Base-by-base conservation (phyloP, 2,888 invertebrate genomes). In the Amblyjoppa fuscipennis region DNA sequence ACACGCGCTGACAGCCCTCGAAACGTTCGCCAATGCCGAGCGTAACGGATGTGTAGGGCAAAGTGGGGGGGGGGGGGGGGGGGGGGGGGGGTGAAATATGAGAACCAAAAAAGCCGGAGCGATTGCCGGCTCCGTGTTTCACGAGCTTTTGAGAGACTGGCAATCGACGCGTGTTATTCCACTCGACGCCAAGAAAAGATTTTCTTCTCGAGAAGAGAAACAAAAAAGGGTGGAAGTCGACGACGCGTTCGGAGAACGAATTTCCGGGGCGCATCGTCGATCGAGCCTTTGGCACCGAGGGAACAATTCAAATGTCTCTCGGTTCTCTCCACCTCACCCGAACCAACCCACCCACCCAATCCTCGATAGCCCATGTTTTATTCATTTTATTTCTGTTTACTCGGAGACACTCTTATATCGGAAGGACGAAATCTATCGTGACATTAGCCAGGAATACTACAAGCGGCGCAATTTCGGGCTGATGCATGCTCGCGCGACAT, bases 201-300 rank as follows among this genome's bases (percentile, higher is more conserved):
- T 59, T 77, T 73, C 53, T 68, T 49, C 74, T 6, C 28, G 45
- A 53, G 68, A 51, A 61, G 31, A 53, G 28, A 20, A 34, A 16
- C 20, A 78, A 16, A 5, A 28, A 28, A 4, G 4, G 34, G 28
- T 28, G 31, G 31, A 61, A 31, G 45, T 51, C 75, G 68, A 41
- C 68, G 70, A 71, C 70, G 75, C 81, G 68, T 78, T 45, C 53
- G 68, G 56, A 84, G 64, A 78, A 69, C 38, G 81, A 75, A 82
- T 85, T 82, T 82, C 75, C 75, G 70, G 75, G 53, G 41, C 64
- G 69, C 66, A 34, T 79, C 79, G 78, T 71, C 70, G 78, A 85
- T 82, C 59, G 75, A 71, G 49, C 49, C 64, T 82, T 82, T 75
- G 75, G 82, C 64, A 82, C 68, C 41, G 68, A n/a, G 66, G 75